phyloP scores from a whole-genome alignment of 2,888 invertebrate genomes.

The Drosophila imparisetae region DNA sequence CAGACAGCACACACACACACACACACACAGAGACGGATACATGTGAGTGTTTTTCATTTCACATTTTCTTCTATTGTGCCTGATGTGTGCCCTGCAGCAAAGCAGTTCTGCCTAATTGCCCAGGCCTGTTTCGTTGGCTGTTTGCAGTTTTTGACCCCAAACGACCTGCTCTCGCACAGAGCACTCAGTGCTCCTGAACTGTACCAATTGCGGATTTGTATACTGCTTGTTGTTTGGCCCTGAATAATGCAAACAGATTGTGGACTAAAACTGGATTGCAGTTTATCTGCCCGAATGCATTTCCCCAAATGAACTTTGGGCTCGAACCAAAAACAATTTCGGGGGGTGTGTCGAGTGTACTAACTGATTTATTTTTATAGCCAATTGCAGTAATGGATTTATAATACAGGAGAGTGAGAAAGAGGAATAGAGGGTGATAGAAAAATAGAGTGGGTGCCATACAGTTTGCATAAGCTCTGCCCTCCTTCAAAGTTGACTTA shows the following conservation, averaged over 20 bases:
- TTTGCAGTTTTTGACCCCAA: conserved; percentile 28
- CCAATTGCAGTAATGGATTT: conserved; percentile 7
- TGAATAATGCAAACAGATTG: conserved; percentile 36
- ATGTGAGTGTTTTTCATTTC: conserved; percentile 38
- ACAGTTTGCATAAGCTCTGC: too few species aligned
- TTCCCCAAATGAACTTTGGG: conserved; percentile 21
- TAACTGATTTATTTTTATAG: conserved; percentile 1
- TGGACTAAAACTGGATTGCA: conserved; percentile 4
- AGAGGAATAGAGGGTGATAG: neutral
- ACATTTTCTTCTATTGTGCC: conserved; percentile 24
- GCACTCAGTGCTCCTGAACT: conserved; percentile 26
- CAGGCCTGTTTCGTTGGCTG: conserved; percentile 33
- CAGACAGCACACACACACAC: conserved; percentile 35
- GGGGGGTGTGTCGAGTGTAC: neutral
- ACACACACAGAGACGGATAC: conserved; percentile 17
- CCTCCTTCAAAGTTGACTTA: neutral
- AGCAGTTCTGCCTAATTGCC: conserved; percentile 58
- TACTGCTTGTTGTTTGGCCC: conserved; percentile 36
- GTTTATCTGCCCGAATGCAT: conserved; percentile 19
- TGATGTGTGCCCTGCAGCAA: conserved; percentile 47
- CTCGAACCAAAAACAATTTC: conserved; percentile 13
- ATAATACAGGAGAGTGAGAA: neutral
- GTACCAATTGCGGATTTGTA: conserved; percentile 47
- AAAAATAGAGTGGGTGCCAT: neutral
- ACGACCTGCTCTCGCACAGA: conserved; percentile 12